Evolutionary conservation across 1,140 invertebrate genomes (phyloP), one percentile per base, ranked within the genome.

Genomic region (Thaumetopoea pityocampa): DNA sequence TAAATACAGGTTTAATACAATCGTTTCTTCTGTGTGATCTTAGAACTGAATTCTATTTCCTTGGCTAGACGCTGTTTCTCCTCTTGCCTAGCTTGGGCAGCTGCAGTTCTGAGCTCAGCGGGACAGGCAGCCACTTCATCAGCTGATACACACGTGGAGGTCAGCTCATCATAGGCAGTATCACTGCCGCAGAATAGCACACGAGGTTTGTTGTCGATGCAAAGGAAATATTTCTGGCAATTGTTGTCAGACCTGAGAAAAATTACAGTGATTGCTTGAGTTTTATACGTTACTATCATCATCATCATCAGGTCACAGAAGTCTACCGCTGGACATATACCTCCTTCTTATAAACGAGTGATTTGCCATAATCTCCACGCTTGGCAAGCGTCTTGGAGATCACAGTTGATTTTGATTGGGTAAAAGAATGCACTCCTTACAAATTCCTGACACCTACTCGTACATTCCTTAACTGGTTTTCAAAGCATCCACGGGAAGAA

Each of bases 181-280:
- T 92, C 93, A 45, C 91, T 88, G 5, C 91, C 92, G 60, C 95
- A 96, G 26, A 89, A 89, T 36, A 91, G 88, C 1, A 68, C 62
- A 24, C 91, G 72, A 0, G 94, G 94, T 46, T 88, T 89, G 12
- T 88, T 88, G 22, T 93, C 90, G 0, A 95, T 88, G 63, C 95
- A 96, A 2, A 96, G 85, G 68, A 91, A 96, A 66, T 94, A 96
- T 56, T 89, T 90, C 56, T 93, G 91, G 69, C 94, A 96, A 55
- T 95, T 92, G 1, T 41, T 58, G 0, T 88, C 86, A 38, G 89
- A 89, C 45, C 85, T 86, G 66, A 10, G 28, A 29, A 45, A 49
- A 24, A 26, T 5, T 30, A 23, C 2, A 3, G 2, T 41, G 5
- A 23, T 5, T 5, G 2, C 10, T 26, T 36, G 5, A 24, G 11